Conservation (phyloP, 1,140 invertebrate species). For the Bombus soroeensis region DNA sequence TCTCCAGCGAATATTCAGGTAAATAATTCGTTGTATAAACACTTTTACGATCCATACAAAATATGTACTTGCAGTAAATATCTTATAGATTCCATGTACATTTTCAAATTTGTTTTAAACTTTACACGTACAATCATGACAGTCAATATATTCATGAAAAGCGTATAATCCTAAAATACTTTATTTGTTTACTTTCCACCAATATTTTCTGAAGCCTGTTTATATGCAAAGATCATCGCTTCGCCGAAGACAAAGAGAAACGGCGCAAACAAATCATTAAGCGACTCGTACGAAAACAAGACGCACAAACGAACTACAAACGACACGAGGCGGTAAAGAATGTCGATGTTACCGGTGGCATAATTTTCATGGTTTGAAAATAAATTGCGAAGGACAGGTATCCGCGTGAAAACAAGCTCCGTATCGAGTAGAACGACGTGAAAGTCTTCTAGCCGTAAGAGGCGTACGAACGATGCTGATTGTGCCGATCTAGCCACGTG, state of each 20-base stretch:
- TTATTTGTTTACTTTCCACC: too few species aligned
- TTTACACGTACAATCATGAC: too few species aligned
- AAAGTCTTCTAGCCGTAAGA: neutral
- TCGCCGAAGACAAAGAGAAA: neutral
- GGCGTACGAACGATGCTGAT: neutral
- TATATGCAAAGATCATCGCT: neutral
- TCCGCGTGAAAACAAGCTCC: too few species aligned
- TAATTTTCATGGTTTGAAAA: constrained; percentile 17
- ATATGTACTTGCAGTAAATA: too few species aligned
- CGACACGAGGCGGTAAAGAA: neutral
- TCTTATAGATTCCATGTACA: too few species aligned
- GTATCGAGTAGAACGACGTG: neutral
- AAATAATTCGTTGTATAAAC: neutral
- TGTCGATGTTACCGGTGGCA: neutral
- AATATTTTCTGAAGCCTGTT: too few species aligned
- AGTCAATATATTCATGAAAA: too few species aligned
- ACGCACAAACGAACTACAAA: neutral
- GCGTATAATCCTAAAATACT: too few species aligned
- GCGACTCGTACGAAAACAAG: neutral
- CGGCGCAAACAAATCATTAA: neutral
- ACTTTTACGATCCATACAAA: neutral
- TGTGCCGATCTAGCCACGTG: neutral
- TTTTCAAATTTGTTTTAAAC: too few species aligned
- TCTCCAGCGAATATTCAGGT: too few species aligned
- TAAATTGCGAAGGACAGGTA: neutral